phyloP scores from a whole-genome alignment of 1,140 invertebrate genomes.

The Mamestra configurata region DNA sequence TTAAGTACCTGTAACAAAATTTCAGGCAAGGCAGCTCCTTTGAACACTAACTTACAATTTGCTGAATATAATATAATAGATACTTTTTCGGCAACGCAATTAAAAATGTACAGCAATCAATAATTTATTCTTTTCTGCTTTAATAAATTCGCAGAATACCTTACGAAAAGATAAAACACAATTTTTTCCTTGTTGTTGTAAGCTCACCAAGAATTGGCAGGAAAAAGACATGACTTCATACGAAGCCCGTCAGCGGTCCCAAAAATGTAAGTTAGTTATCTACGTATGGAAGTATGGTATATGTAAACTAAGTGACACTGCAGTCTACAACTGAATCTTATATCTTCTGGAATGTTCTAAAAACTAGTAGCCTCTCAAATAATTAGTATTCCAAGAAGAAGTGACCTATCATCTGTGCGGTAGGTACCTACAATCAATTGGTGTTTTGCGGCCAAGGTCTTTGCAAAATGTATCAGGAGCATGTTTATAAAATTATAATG shows the following conservation, averaged over 20 bases:
- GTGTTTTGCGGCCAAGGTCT: constrained; percentile 40
- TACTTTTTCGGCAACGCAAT: too few species aligned
- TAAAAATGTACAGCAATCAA: neutral
- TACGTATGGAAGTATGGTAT: too few species aligned
- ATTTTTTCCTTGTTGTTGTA: constrained; percentile 18
- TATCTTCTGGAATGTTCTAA: constrained; percentile 10
- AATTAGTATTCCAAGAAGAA: constrained; percentile 49
- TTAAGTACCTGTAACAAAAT: too few species aligned
- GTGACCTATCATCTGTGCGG: constrained; percentile 7
- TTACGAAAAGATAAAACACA: constrained; percentile 51
- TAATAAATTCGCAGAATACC: constrained; percentile 54
- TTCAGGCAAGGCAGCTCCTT: neutral
- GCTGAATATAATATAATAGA: too few species aligned
- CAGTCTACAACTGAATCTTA: neutral
- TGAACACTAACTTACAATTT: neutral
- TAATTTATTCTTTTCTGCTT: constrained; percentile 16
- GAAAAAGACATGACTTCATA: neutral
- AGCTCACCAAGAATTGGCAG: neutral
- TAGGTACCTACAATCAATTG: constrained; percentile 40
- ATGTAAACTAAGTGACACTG: too few species aligned
- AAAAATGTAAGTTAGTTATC: neutral
- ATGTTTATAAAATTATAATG: constrained; percentile 14
- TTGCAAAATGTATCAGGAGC: constrained; percentile 40
- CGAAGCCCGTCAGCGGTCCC: neutral
- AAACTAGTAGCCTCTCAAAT: constrained; percentile 18